phyloP scores from a whole-genome alignment of 1,140 invertebrate species.

The Penaeus indicus region DNA sequence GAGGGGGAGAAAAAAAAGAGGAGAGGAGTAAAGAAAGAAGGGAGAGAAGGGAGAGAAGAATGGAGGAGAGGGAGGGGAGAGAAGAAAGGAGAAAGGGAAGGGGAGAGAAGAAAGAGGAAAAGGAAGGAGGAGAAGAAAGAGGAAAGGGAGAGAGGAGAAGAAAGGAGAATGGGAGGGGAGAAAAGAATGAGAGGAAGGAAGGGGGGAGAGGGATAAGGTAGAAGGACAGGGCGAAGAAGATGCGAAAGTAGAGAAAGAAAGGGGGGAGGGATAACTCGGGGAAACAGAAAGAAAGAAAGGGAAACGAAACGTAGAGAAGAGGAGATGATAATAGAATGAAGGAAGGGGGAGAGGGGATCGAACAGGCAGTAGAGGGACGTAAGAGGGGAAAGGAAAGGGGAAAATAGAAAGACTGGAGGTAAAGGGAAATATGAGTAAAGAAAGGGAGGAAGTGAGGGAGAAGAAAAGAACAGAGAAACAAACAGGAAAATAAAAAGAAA shows the following conservation, averaged over 20 bases:
- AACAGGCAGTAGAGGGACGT: background rate
- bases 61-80: too few species aligned
- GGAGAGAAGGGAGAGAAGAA: too few species aligned
- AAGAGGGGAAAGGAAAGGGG: background rate
- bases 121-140: background rate
- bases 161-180: background rate
- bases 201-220: too few species aligned
- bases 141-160: background rate
- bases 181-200: too few species aligned
- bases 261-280: too few species aligned
- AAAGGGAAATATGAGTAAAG: background rate
- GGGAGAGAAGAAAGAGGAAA: background rate
- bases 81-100: background rate
- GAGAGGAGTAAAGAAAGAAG: background rate
- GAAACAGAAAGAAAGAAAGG: background rate
- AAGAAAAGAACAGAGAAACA: too few species aligned
- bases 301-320: background rate
- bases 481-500: background rate
- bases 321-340: background rate
- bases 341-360: background rate
- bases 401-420: background rate
- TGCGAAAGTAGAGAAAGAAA: too few species aligned
- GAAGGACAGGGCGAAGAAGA: too few species aligned
- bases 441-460: background rate
- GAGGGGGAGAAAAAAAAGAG: too few species aligned